Evolutionary conservation across 2,888 invertebrate species (phyloP).

Genomic region (Andrena camellia): DNA sequence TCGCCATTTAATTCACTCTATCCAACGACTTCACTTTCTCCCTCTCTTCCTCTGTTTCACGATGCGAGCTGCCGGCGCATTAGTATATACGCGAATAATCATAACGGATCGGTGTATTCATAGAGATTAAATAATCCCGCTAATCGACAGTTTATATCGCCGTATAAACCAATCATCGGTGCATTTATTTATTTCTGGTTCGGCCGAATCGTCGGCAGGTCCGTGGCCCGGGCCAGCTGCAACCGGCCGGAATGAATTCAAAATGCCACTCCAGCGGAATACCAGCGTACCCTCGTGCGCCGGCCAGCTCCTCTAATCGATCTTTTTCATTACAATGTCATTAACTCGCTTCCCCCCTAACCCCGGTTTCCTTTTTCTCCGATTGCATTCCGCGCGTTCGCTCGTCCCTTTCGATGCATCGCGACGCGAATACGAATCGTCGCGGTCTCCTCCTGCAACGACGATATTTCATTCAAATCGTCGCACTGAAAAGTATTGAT

Average conservation of each 20-base stretch:
- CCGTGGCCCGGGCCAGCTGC: conserved; percentile 7
- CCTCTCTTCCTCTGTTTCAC: background rate
- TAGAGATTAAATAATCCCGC: conserved; percentile 62
- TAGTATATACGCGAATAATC: conserved; percentile 62
- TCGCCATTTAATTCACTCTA: conserved; percentile 9
- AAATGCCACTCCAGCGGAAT: conserved; percentile 51
- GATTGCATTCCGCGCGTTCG: conserved; percentile 45
- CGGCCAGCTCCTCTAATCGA: conserved; percentile 55
- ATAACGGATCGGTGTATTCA: conserved; percentile 56
- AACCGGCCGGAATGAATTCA: conserved; percentile 46
- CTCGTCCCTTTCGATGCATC: conserved; percentile 26
- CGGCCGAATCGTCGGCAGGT: background rate
- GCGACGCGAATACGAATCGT: conserved; percentile 63
- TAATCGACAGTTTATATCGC: conserved; percentile 64
- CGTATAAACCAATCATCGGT: conserved; percentile 62
- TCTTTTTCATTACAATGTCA: conserved; percentile 68
- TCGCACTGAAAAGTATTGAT: conserved; percentile 76
- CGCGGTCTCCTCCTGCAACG: conserved; percentile 41
- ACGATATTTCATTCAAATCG: conserved; percentile 76
- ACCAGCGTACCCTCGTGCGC: conserved; percentile 20
- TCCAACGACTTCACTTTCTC: background rate
- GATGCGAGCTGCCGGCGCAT: background rate
- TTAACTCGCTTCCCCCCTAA: conserved; percentile 52
- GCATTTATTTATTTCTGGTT: conserved; percentile 54
- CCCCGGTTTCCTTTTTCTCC: conserved; percentile 53